Conservation (phyloP, 2,888 invertebrate species). For the Uropetala carovei region DNA sequence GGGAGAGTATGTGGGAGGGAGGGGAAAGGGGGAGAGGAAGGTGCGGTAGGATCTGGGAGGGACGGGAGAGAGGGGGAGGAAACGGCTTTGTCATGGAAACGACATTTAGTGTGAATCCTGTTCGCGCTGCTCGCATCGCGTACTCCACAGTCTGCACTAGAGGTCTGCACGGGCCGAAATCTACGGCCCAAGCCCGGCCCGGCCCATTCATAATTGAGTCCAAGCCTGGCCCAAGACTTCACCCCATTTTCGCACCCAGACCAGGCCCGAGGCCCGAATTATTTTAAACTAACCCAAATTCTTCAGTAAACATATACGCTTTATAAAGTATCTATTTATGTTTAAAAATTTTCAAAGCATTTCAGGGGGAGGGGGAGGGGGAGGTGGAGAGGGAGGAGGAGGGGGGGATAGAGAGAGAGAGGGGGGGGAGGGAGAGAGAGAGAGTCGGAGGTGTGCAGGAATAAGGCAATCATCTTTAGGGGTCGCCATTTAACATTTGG, state of each 20-base stretch:
- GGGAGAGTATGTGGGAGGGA: no score
- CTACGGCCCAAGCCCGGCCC: no score
- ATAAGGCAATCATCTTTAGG: background rate
- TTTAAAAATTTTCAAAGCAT: no score
- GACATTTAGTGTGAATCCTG: conserved; percentile 42
- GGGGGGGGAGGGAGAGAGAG: background rate
- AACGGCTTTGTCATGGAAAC: conserved; percentile 24
- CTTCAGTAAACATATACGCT: no score
- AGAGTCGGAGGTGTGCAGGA: background rate
- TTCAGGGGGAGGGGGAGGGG: background rate
- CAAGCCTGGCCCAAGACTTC: no score
- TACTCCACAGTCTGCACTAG: conserved; percentile 7
- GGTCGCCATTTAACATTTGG: background rate
- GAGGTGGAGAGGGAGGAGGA: background rate
- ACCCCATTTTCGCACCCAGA: no score
- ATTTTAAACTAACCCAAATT: no score
- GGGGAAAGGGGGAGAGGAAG: background rate
- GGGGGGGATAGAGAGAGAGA: background rate
- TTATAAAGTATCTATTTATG: no score
- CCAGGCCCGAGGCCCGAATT: no score
- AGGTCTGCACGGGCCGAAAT: no score
- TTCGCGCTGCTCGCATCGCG: background rate
- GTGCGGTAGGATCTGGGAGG: no score
- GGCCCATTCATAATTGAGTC: no score
- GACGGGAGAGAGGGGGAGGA: background rate